Evolutionary conservation across 2,113 vertebrate genomes (phyloP).

Genomic region (Tyrannus savana): DNA sequence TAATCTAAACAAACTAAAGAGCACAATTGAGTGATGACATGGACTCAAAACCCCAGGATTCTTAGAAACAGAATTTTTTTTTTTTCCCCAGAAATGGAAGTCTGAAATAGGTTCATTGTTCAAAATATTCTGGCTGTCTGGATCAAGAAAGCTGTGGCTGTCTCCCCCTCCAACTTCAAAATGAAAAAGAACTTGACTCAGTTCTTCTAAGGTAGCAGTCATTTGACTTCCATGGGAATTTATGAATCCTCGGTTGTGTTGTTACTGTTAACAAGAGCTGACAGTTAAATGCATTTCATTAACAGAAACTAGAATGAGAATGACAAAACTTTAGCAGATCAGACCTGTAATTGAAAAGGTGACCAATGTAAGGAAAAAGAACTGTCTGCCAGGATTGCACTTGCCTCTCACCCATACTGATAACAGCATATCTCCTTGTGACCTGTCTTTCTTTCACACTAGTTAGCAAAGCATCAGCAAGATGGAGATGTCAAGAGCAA

Average conservation of each 20-base stretch:
- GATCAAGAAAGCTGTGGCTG: neutral
- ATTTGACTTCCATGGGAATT: slow-evolving; percentile 45
- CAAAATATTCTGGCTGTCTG: neutral
- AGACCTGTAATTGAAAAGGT: slow-evolving; percentile 59
- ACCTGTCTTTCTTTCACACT: neutral
- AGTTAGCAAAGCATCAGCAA: neutral
- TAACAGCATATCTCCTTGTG: neutral
- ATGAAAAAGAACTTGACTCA: neutral
- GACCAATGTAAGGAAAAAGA: slow-evolving; percentile 35
- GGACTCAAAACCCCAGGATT: neutral
- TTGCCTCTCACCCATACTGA: neutral
- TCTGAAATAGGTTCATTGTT: neutral
- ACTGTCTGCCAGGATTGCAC: slow-evolving; percentile 2
- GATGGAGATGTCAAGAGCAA: slow-evolving; percentile 20
- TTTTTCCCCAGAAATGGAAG: neutral
- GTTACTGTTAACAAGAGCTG: slow-evolving; percentile 55
- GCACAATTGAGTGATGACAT: neutral
- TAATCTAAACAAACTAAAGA: neutral
- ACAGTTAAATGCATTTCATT: slow-evolving; percentile 67
- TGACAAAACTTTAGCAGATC: slow-evolving; percentile 56
- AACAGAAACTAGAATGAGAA: slow-evolving; percentile 56
- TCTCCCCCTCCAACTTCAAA: neutral
- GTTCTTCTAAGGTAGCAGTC: slow-evolving; percentile 28
- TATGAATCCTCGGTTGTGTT: slow-evolving; percentile 14
- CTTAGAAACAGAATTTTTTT: neutral